Evolutionary conservation across 2,113 vertebrate species (phyloP), one percentile per base, ranked within the genome.

Genomic region (Phalacrocorax carbo): DNA sequence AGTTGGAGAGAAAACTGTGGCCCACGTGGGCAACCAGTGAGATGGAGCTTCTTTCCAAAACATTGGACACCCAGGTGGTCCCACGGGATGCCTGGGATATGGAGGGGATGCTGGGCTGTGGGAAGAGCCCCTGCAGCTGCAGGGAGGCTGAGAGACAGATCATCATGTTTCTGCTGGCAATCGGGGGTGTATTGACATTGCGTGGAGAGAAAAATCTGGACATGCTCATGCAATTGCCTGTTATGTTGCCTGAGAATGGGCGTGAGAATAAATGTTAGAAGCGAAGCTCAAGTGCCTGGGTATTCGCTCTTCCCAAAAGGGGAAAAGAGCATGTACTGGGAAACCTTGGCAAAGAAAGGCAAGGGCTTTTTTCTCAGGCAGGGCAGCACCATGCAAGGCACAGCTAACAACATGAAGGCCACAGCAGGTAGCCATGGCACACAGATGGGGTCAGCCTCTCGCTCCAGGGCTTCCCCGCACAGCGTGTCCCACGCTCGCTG

Each of bases 1-100:
- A 42, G n/a, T 79, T 0, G 0, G 34, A 23, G 66, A 64, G 29
- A 69, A 86, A 85, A 64, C 13, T 70, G 51, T 0, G 0, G 26
- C 13, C 38, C 0, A 0, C 2, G 0, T 23, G n/a, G 34, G 20
- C 0, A 0, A 54, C 8, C 34, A 27, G 8, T 0, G 1, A 11
- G 25, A 19, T 12, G 18, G 26, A 69, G 40, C 61, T 83, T 80
- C 40, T 83, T 6, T 16, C 19, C 51, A 77, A 30, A 38, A 10
- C 5, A 2, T 21, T 7, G 2, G 57, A 54, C 48, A 71, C 27
- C 21, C 29, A 18, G 13, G 69, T 29, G 46, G 52, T 61, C 3
- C 3, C 77, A 58, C 0, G 0, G 69, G 51, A 68, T 29, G 34
- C 27, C 38, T 0, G 0, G 51, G 27, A 25, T 32, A 18, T 1